Evolutionary conservation across 2,113 vertebrate species (phyloP).

Genomic region (Syngnathoides biaculeatus): DNA sequence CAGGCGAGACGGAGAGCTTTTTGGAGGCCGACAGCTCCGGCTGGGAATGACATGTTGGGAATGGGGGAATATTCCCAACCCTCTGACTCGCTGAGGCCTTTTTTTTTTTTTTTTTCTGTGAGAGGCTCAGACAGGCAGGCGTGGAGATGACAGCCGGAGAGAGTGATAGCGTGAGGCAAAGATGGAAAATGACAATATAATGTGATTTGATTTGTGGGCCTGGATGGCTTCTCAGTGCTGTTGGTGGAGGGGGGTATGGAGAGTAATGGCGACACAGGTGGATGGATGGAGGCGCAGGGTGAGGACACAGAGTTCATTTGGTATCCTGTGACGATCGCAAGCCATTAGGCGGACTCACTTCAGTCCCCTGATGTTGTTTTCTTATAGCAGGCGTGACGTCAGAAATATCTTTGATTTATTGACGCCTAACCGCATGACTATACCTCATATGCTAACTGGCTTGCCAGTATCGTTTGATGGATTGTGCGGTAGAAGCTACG

Average conservation of each 20-base stretch:
- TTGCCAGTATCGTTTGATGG: too few species aligned
- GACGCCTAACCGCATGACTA: neutral
- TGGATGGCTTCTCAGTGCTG: slow-evolving; percentile 18
- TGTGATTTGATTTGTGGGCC: slow-evolving; percentile 65
- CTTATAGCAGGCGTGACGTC: neutral
- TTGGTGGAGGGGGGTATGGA: slow-evolving; percentile 37
- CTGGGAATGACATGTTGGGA: slow-evolving; percentile 46
- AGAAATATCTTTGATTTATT: neutral
- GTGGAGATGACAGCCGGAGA: slow-evolving; percentile 9
- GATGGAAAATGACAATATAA: slow-evolving; percentile 67
- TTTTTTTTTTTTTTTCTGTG: slow-evolving; percentile 19
- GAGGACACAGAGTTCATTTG: slow-evolving; percentile 47
- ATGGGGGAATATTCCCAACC: slow-evolving; percentile 14
- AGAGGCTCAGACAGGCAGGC: neutral
- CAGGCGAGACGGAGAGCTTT: slow-evolving; percentile 2
- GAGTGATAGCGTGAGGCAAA: slow-evolving; percentile 43
- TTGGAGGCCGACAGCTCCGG: slow-evolving; percentile 26
- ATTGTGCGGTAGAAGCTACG: too few species aligned
- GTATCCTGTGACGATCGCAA: neutral
- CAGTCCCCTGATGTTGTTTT: neutral
- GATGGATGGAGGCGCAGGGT: slow-evolving; percentile 38
- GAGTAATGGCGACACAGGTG: slow-evolving; percentile 23
- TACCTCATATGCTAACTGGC: neutral
- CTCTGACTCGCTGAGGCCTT: slow-evolving; percentile 31
- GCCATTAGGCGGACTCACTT: neutral